Base-by-base conservation (phyloP, 2,113 vertebrate genomes). In the Xiphophorus hellerii region DNA sequence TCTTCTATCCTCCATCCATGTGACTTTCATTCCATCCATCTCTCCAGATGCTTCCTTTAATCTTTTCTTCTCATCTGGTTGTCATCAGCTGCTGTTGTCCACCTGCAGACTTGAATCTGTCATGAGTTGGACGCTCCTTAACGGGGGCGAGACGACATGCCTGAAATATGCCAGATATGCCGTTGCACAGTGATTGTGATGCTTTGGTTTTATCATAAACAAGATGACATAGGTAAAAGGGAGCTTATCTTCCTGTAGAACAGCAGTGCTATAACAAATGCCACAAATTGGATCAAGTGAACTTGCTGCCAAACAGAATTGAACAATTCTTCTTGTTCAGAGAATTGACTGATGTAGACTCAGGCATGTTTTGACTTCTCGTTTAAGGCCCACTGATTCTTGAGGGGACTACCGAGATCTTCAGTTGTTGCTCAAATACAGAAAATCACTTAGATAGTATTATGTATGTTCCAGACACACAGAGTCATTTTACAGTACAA, bases 41-140 rank as follows among this genome's bases (percentile, higher is more conserved):
- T 94, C 92, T 90, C 95, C 94, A 94, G 93, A 95, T 94, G 60
- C 51, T 29, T 61, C 93, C 94, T 95, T 44, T 91, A 94, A 77
- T 73, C 95, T 94, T 11, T 54, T 29, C 94, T 88, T 37, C 0
- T 33, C 48, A 22, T 37, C 30, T 69, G 25, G 60, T 29, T 62
- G 61, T 62, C 44, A 48, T 48, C 44, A 20, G 7, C 44, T 33
- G 42, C 35, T 62, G 14, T 62, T 42, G 8, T 60, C 71, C 65
- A 37, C 66, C 11, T 35, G 29, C 29, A 29, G 12, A 48, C 62
- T 48, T 71, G 25, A 79, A 37, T 70, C 39, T 76, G 51, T n/a
- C 51, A 25, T 25, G 51, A 58, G 22, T 58, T 6, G 51, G 25
- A 25, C 8, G 7, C 10, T 58, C 42, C 44, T 48, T 17, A 48